A percentile compares a stretch with the other conserved stretches of the same genome.
Conservation (phyloP, 2,113 vertebrate genomes). For the Progne subis region DNA sequence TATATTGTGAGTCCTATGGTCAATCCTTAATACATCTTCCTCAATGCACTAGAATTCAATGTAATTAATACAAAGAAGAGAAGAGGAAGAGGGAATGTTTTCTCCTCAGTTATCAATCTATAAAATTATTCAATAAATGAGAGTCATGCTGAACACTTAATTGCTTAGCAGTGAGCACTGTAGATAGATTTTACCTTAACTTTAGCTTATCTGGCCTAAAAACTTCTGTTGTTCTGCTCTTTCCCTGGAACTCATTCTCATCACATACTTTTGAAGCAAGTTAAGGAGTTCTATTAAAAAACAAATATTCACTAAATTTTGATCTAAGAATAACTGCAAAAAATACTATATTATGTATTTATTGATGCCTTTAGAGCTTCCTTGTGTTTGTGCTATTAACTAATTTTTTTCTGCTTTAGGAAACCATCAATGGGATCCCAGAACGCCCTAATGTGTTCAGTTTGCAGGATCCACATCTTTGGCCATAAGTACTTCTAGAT, state of each 20-base stretch:
- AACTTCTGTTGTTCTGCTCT: background rate
- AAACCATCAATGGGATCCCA: background rate
- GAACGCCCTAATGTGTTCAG: background rate
- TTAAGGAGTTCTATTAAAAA: background rate
- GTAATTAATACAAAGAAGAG: background rate
- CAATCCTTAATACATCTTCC: background rate
- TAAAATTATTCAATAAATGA: background rate
- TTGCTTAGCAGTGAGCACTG: background rate
- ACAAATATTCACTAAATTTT: background rate
- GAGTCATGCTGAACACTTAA: background rate
- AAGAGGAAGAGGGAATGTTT: background rate
- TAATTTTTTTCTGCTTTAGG: background rate
- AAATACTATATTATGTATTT: background rate
- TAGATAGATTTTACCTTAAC: background rate
- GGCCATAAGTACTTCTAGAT: background rate
- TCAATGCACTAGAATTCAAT: background rate
- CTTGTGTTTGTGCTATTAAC: background rate
- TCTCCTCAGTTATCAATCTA: background rate
- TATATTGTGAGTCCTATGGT: fast-evolving
- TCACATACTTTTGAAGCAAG: background rate
- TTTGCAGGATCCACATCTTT: background rate
- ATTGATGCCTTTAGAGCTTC: background rate
- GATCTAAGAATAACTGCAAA: background rate
- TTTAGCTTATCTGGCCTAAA: background rate
- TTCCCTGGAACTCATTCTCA: background rate